Base-by-base conservation (phyloP, 2,888 invertebrate genomes). In the Chrysomela aeneicollis region DNA sequence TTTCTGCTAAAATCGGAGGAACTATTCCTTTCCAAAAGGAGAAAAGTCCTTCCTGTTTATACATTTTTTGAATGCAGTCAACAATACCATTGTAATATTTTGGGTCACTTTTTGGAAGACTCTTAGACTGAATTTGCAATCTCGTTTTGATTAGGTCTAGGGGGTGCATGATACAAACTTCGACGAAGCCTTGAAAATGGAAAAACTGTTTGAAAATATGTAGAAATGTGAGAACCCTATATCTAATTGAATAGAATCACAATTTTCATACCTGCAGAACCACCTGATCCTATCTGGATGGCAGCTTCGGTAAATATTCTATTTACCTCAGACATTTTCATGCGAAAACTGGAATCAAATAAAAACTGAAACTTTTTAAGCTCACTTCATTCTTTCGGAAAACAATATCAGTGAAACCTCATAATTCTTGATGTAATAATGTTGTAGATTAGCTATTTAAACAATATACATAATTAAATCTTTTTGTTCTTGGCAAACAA, bases 91-190 rank as follows among this genome's bases (percentile, higher is more conserved):
- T 87, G 81, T 94, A 94, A 77, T 88, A 86, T 68, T 80, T 82
- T 66, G 83, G 82, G 68, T 85, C 85, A 69, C 82, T 82, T 47
- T 76, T 71, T 58, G 77, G 75, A 68, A 80, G 69, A 21, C 69
- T 74, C 61, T 82, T 83, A 12, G 84, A 84, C 82, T 93, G 93
- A 54, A 94, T 83, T 83, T 94, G 94, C 73, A 94, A 87, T 73
- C 97, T 87, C 1, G 97, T 97, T 84, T 97, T 97, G 1, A 97
- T 90, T 65, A 97, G 86, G 83, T 97, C 97, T 79, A 97, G 84
- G 0, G 97, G 97, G 84, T 97, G 97, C 97, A 97, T 97, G 58
- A 97, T 90, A 81, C 94, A 95, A 67, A 97, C 95, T 87, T 97
- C 97, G 54, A 96, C 89, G 82, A 97, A 95, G 42, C 91, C 91